These are phyloP conservation scores for Gambusia affinis DNA, from an alignment of 2,113 vertebrate genomes.

Conservation along the genomic window DNA sequence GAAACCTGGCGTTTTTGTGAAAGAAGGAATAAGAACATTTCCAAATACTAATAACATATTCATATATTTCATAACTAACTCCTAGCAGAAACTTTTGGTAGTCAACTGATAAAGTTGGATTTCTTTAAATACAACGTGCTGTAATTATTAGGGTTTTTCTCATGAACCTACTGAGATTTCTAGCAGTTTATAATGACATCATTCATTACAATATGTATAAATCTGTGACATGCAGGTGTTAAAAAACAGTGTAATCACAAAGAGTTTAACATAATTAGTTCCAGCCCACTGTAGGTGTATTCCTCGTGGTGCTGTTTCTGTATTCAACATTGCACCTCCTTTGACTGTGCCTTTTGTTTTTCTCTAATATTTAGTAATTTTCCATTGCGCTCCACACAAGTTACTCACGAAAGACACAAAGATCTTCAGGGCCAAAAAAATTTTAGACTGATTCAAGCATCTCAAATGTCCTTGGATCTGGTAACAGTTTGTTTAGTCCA, in stretches of 20 bases:
- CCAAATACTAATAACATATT: too few relatives aligned
- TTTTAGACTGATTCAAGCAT: not conserved
- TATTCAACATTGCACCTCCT: not conserved
- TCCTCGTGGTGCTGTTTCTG: not conserved
- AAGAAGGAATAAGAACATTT: too few relatives aligned
- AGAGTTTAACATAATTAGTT: not conserved
- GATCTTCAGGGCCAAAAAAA: not conserved
- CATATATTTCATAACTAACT: not conserved
- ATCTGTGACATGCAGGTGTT: not conserved
- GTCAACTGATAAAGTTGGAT: not conserved
- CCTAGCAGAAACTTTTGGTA: not conserved
- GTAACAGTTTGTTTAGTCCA: constrained; percentile 42
- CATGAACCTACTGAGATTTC: not conserved
- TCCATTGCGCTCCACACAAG: not conserved
- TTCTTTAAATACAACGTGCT: too few relatives aligned
- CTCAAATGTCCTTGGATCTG: constrained; percentile 21
- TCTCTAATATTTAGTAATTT: not conserved
- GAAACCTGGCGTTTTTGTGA: too few relatives aligned
- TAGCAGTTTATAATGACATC: not conserved
- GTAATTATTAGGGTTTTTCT: not conserved
- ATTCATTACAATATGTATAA: not conserved
- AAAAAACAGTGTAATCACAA: not conserved
- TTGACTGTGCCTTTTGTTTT: not conserved
- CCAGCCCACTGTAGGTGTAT: not conserved
- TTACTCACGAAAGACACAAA: not conserved